Evolutionary conservation across 1,140 invertebrate species (phyloP), one percentile per base, ranked within the genome.

Genomic region (Glomeris maerens): DNA sequence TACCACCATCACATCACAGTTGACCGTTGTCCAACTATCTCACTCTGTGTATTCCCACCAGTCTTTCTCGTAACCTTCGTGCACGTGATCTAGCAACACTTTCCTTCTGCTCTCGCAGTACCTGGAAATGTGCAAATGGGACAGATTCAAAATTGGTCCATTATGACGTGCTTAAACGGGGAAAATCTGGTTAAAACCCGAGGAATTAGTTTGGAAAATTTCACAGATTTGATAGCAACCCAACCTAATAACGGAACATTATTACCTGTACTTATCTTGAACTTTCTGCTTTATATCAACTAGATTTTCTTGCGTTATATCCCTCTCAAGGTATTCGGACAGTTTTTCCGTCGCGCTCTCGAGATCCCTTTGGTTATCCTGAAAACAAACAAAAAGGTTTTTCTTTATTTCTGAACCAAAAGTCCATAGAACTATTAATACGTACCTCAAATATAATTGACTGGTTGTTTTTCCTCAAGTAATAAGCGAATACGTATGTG

Each of bases 401-500:
- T 13, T 14, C 23, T 36, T 49, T 2, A 49, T 20, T 14, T 26
- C 26, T 48, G 45, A 52, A 14, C 13, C 47, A 54, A 51, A 14
- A 40, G 22, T 36, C 41, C 14, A 45, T 20, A 45, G 55, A 27
- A 28, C 23, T 26, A 22, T 36, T 47, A 45, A 52, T 28, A 56
- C 63, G 59, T 62, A 77, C 74, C 67, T 97, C 93, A 75, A 98
- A 98, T 62, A 98, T 95, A 66, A 91, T 87, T 60, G 91, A 94
- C 70, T 98, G 93, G 75, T 98, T 98, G 72, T 94, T 97, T 74
- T 93, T 94, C 63, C 81, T 79, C 61, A 98, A 76, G 67, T 98
- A 98, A 72, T 93, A 98, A 59, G 94, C 95, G 77, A 98, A 98
- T 47, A 96, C 93, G 68, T 98, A 98, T 47, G 94, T 98, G 72